Evolutionary conservation across 2,797 vertebrate genomes (phyloP).

Genomic region (Xenopus petersii): DNA sequence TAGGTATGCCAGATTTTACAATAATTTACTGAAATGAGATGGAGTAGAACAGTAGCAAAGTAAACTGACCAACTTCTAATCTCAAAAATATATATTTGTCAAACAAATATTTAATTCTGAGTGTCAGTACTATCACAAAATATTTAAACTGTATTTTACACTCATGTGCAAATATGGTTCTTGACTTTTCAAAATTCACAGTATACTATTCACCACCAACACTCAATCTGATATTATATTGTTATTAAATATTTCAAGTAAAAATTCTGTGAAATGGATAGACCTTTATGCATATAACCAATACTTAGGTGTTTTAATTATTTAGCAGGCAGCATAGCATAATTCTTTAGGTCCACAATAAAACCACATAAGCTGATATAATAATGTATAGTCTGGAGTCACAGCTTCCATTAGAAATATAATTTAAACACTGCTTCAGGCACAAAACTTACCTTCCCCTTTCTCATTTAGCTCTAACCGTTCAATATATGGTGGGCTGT

Average conservation of each 20-base stretch:
- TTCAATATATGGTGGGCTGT: slow-evolving; percentile 31
- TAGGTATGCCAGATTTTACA: too few relatives aligned
- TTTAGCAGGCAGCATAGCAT: slow-evolving; percentile 8
- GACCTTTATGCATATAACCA: neutral
- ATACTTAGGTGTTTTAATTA: slow-evolving; percentile 40
- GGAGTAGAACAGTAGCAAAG: too few relatives aligned
- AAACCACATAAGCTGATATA: slow-evolving; percentile 32
- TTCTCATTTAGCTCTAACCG: slow-evolving; percentile 40
- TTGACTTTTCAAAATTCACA: neutral
- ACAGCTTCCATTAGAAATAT: slow-evolving; percentile 44
- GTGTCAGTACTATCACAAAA: too few relatives aligned
- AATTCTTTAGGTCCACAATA: slow-evolving; percentile 23
- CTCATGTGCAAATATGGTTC: neutral
- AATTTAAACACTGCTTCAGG: slow-evolving; percentile 49
- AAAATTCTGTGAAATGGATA: neutral
- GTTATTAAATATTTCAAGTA: slow-evolving; percentile 15
- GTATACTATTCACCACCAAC: neutral
- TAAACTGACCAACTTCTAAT: too few relatives aligned
- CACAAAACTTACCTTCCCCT: slow-evolving; percentile 39
- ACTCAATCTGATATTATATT: neutral
- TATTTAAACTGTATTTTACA: too few relatives aligned
- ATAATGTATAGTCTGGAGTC: slow-evolving; percentile 38
- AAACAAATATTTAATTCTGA: too few relatives aligned
- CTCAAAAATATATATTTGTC: too few relatives aligned
- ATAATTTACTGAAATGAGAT: too few relatives aligned